Conservation (phyloP, 1,140 invertebrate species). For the Theocolax elegans region DNA sequence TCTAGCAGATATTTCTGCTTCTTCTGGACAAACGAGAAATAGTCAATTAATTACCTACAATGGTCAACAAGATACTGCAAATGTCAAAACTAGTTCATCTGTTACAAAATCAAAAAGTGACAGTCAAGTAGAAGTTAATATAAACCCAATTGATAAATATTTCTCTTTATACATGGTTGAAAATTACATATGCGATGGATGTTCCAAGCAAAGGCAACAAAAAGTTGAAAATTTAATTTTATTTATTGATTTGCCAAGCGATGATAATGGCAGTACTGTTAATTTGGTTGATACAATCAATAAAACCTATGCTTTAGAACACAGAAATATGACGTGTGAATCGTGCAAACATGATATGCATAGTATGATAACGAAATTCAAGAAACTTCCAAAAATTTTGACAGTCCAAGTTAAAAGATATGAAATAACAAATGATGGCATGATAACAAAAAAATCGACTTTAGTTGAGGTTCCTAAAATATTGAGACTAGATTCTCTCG, state of each 20-base stretch:
- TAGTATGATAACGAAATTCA: conserved; percentile 53
- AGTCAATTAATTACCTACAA: conserved; percentile 1
- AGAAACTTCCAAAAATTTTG: conserved; percentile 54
- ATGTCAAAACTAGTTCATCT: conserved; percentile 21
- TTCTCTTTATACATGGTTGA: conserved; percentile 58
- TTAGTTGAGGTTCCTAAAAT: conserved; percentile 52
- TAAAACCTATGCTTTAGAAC: conserved; percentile 52
- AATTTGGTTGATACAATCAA: conserved; percentile 51
- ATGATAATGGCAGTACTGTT: conserved; percentile 42
- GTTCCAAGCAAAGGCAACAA: conserved; percentile 51
- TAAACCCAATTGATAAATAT: conserved; percentile 57
- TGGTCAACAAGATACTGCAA: conserved; percentile 5
- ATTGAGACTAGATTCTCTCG: conserved; percentile 47
- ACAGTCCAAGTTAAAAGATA: conserved; percentile 59
- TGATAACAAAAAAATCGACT: conserved; percentile 55
- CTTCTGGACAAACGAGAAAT: conserved; percentile 33
- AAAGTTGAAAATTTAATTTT: conserved; percentile 59
- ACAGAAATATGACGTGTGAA: conserved; percentile 53
- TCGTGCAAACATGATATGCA: conserved; percentile 53
- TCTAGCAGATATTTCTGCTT: conserved; percentile 45
- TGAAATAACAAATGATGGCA: conserved; percentile 52
- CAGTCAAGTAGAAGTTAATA: conserved; percentile 5
- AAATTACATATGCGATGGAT: conserved; percentile 54
- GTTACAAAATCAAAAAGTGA: neutral
- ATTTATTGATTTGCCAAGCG: conserved; percentile 53